Evolutionary conservation across 1,140 invertebrate species (phyloP).

Genomic region (Rhagoletis zephyria): DNA sequence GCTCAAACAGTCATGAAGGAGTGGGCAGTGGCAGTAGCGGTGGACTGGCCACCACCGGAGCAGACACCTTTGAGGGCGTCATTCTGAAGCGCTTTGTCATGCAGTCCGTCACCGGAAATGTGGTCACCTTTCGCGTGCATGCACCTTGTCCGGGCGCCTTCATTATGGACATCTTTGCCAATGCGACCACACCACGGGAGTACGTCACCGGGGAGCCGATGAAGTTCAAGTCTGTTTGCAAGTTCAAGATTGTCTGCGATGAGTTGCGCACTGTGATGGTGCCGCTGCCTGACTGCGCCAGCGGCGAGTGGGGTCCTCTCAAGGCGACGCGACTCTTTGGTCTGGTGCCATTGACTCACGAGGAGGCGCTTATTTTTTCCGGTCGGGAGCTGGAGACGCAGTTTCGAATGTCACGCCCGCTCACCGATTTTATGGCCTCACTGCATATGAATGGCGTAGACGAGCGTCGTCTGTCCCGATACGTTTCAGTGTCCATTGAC

Average conservation of each 20-base stretch:
- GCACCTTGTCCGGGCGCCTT: conserved; percentile 94
- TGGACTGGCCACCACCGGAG: too few species aligned
- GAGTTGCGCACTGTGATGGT: conserved; percentile 96
- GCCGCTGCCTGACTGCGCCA: conserved; percentile 96
- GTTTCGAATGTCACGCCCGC: conserved; percentile 93
- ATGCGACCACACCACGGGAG: conserved; percentile 94
- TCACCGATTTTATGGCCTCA: conserved; percentile 98
- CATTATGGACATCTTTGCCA: conserved; percentile 97
- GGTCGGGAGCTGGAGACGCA: conserved; percentile 90
- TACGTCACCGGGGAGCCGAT: conserved; percentile 97
- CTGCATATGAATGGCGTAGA: conserved; percentile 96
- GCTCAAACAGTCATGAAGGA: too few species aligned
- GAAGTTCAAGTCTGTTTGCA: conserved; percentile 99
- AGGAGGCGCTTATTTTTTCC: conserved; percentile 93
- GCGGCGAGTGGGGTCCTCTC: conserved; percentile 99
- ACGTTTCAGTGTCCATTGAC: too few species aligned
- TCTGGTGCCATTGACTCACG: conserved; percentile 85
- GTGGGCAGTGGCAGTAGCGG: too few species aligned
- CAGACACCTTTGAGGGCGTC: conserved; percentile 90
- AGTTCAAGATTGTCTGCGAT: conserved; percentile 96
- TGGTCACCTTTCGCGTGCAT: conserved; percentile 94
- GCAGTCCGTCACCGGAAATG: conserved; percentile 93
- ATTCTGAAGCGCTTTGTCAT: conserved; percentile 98
- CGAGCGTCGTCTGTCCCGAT: conserved; percentile 91
- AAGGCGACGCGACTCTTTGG: conserved; percentile 93